Conservation (phyloP, 2,888 invertebrate genomes). For the Papilio protenor region DNA sequence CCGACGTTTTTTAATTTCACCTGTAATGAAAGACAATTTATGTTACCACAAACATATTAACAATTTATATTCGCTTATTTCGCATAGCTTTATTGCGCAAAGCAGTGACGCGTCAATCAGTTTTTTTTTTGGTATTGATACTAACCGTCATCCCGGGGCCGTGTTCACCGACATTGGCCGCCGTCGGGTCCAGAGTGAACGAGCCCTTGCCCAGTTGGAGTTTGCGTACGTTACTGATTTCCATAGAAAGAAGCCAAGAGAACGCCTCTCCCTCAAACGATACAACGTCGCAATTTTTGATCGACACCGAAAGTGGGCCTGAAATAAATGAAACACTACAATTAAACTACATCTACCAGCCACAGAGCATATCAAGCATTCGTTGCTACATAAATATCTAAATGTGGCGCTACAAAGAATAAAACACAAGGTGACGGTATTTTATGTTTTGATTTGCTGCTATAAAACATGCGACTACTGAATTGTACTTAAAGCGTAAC, state of each 20-base stretch:
- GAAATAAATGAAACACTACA: slow-evolving; percentile 53
- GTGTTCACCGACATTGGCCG: slow-evolving; percentile 86
- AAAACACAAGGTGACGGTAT: neutral
- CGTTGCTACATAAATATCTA: neutral
- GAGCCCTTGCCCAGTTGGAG: slow-evolving; percentile 85
- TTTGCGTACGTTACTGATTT: slow-evolving; percentile 82
- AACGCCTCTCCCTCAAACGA: slow-evolving; percentile 86
- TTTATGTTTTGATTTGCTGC: slow-evolving; percentile 5
- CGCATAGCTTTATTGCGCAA: slow-evolving; percentile 44
- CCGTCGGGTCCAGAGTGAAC: slow-evolving; percentile 85
- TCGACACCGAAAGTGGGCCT: slow-evolving; percentile 86
- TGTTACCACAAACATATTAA: slow-evolving; percentile 9
- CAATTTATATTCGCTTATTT: slow-evolving; percentile 40
- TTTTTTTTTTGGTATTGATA: slow-evolving; percentile 50
- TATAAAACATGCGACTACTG: slow-evolving; percentile 18
- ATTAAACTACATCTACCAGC: slow-evolving; percentile 24
- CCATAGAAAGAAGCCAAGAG: slow-evolving; percentile 86
- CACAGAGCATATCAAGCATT: neutral
- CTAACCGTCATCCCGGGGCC: slow-evolving; percentile 85
- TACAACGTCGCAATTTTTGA: slow-evolving; percentile 84
- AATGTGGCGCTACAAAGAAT: slow-evolving; percentile 6
- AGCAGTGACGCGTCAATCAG: slow-evolving; percentile 16
- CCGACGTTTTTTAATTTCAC: slow-evolving; percentile 86
- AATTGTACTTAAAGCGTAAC: slow-evolving; percentile 44
- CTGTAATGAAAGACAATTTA: slow-evolving; percentile 70